Base-by-base conservation (phyloP, 2,888 invertebrate species). In the Spicauda simplicius region DNA sequence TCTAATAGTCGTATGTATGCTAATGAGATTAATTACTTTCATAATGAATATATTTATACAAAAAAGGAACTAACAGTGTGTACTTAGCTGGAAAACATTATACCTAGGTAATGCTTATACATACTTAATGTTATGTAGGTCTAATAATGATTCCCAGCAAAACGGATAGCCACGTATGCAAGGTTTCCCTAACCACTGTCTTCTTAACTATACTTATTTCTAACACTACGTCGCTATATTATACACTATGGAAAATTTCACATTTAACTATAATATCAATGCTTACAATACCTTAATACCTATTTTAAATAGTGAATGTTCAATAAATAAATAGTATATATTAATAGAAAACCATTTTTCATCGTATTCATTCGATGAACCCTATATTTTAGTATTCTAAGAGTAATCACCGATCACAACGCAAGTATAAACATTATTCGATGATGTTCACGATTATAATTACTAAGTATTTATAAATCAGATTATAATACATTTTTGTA, bases 271-370 rank as follows among this genome's bases (percentile, higher is more conserved):
- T 48, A 48, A 48, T 48, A 48, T 74, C 25, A 70, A 70, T 73
- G 68, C 78, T 80, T 82, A 83, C 76, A 74, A 78, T 74, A 64
- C 78, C 48, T 83, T 85, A 82, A 20, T 52, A 69, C 69, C 74
- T 83, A 85, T 76, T 80, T 87, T 87, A 89, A 90, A 88, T 88
- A 89, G 83, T 77, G 45, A 79, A 80, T 80, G 81, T 82, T 88
- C 80, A 92, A 92, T 92, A 91, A 92, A 92, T 92, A 91, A 91
- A 90, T 91, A 89, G 86, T 84, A 91, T 91, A 91, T 90, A 90
- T 90, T 91, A 91, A 83, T 85, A 81, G 84, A 80, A 81, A 80
- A 79, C 73, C 70, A 75, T 78, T 81, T 76, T 82, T 73, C 74
- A 63, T 76, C 71, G 71, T 75, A 74, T 72, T 71, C 75, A 74